Evolutionary conservation across 2,888 invertebrate genomes (phyloP).

Genomic region (Ophioninae sp.): DNA sequence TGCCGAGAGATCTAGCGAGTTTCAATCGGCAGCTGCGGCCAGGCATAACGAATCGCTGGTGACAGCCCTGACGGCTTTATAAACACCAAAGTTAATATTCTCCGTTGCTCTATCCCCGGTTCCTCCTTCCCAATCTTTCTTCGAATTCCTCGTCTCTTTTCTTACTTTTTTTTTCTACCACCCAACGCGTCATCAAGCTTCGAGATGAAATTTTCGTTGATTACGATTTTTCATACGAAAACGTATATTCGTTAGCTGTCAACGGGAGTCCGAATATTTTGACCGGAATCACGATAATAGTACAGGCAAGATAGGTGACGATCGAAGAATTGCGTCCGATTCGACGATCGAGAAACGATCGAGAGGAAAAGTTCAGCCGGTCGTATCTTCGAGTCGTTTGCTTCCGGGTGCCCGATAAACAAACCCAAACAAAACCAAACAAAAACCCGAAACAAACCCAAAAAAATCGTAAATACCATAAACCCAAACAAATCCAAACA

Average conservation of each 20-base stretch:
- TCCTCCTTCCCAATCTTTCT: neutral
- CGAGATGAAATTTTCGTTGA: neutral
- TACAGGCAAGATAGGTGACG: too few species aligned
- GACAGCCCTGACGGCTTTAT: conserved; percentile 55
- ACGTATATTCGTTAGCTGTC: neutral
- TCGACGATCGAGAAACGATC: too few species aligned
- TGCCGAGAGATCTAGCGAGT: neutral
- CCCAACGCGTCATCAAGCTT: neutral
- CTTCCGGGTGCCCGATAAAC: too few species aligned
- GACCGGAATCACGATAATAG: too few species aligned
- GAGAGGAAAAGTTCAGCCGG: too few species aligned
- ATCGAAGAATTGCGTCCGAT: too few species aligned
- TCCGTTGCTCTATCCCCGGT: conserved; percentile 14
- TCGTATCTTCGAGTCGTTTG: too few species aligned
- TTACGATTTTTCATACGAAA: neutral
- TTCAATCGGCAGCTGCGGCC: conserved; percentile 49
- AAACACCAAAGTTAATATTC: conserved; percentile 49
- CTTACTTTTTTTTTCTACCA: neutral
- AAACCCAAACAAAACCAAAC: too few species aligned
- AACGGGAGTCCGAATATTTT: too few species aligned
- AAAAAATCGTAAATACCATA: too few species aligned
- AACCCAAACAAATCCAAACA: too few species aligned
- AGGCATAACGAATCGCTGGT: conserved; percentile 45
- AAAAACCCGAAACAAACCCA: too few species aligned
- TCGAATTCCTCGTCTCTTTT: neutral